Evolutionary conservation across 2,888 invertebrate genomes (phyloP).

Genomic region (Ecliptopera silaceata): DNA sequence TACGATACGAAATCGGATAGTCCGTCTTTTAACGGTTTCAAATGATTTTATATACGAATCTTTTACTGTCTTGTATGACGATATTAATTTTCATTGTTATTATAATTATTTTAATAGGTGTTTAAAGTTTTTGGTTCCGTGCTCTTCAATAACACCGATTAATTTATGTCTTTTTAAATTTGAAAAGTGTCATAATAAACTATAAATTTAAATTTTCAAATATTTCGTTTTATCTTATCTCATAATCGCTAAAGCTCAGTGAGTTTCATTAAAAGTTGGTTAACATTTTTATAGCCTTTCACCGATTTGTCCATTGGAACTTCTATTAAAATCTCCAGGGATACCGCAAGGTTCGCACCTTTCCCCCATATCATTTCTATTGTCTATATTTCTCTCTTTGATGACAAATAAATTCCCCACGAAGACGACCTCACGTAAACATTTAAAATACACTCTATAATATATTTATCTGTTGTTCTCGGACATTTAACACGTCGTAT

Average conservation of each 20-base stretch:
- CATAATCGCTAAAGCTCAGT: too few species aligned
- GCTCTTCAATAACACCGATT: slow-evolving; percentile 13
- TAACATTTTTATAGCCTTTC: not conserved
- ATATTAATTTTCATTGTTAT: slow-evolving; percentile 67
- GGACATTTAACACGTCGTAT: slow-evolving; percentile 66
- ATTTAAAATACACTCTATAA: slow-evolving; percentile 38
- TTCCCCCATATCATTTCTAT: slow-evolving; percentile 21
- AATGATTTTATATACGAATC: slow-evolving; percentile 54
- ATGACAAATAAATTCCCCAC: slow-evolving; percentile 31
- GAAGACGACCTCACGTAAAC: slow-evolving; percentile 40
- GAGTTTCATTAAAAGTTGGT: not conserved
- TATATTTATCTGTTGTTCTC: slow-evolving; percentile 58
- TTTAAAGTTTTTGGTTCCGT: slow-evolving; percentile 35
- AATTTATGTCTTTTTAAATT: slow-evolving; percentile 26
- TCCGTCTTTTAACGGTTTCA: slow-evolving; percentile 63
- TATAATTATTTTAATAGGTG: slow-evolving; percentile 39
- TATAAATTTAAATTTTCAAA: not conserved
- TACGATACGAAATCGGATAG: slow-evolving; percentile 76
- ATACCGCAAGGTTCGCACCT: slow-evolving; percentile 19
- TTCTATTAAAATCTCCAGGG: not conserved
- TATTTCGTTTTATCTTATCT: not conserved
- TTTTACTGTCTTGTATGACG: slow-evolving; percentile 49
- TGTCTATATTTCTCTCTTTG: slow-evolving; percentile 21
- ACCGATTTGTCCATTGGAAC: not conserved
- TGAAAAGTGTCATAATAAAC: slow-evolving; percentile 19